Evolutionary conservation across 2,113 vertebrate species (phyloP), one percentile per base, ranked within the genome.

Genomic region (Eurypyga helias): DNA sequence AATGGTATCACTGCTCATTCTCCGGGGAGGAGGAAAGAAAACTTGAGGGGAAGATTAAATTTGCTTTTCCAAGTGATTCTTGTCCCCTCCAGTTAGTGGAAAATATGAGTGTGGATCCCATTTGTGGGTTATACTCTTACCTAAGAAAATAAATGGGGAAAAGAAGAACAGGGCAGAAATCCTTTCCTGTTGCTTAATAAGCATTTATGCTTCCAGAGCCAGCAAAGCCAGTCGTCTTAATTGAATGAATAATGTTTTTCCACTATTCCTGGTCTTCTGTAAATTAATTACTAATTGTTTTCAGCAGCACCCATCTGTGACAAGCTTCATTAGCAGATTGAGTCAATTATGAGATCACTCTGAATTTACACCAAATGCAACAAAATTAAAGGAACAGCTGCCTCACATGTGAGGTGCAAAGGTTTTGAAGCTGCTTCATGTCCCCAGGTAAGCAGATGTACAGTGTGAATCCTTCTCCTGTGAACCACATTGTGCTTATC

Each of bases 211-310:
- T 87, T 95, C 72, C 48, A 84, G 34, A 90, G 51, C 67, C 67
- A 86, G 79, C 16, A 85, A 81, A 91, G 48, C n/a, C 48, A 78
- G n/a, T 64, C 6, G 3, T 75, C 82, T 90, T 91, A 89, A 91
- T 69, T 94, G 89, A 93, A 89, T 87, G 48, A 84, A 71, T 95
- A 93, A 96, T 79, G 49, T 43, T 95, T 91, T 95, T 94, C 83
- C 57, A 78, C 72, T 83, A 52, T 78, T 90, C 31, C 70, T 46
- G n/a, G 76, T 93, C 52, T 69, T 86, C 80, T 82, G 28, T 92
- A 92, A 95, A 94, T 96, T 87, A 95, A 89, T 89, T 92, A 62
- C 86, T 95, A 79, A 80, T 83, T 96, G 57, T 95, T 95, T 97
- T 89, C 89, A 89, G 83, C 60, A 91, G 77, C 73, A 85, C 57